These are phyloP conservation scores for Paramormyrops kingsleyae DNA, from an alignment of 2,113 vertebrate genomes.

Conservation along the genomic window DNA sequence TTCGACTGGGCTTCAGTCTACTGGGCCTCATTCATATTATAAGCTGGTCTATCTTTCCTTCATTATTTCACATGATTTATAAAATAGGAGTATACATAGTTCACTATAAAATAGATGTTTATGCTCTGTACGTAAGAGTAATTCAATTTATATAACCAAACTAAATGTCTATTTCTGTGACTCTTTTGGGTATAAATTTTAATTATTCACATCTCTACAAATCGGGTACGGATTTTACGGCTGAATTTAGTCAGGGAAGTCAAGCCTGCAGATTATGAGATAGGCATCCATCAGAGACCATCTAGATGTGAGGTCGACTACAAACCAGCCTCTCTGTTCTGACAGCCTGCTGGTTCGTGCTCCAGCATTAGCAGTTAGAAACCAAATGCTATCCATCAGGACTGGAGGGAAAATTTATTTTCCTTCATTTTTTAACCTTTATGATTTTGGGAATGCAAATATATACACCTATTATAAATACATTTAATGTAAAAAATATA, in stretches of 20 bases:
- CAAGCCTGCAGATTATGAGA: background rate
- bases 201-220: slow-evolving; percentile 35
- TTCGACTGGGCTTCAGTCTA: background rate
- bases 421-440: background rate
- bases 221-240: background rate
- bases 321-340: background rate
- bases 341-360: background rate
- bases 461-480: slow-evolving; percentile 2
- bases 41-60: slow-evolving; percentile 41
- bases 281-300: background rate
- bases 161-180: slow-evolving; percentile 48
- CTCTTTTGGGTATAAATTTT: slow-evolving; percentile 37
- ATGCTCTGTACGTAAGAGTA: slow-evolving; percentile 54
- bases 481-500: slow-evolving; percentile 9
- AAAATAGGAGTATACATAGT: slow-evolving; percentile 63
- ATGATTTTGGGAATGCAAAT: background rate
- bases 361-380: background rate
- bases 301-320: background rate
- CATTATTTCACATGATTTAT: slow-evolving; percentile 56
- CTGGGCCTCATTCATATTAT: background rate
- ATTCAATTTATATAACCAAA: slow-evolving; percentile 52
- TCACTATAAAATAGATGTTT: slow-evolving; percentile 50
- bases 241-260: background rate
- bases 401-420: background rate
- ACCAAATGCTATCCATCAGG: background rate